Base-by-base conservation (phyloP, 2,113 vertebrate species). In the Elachura formosa region DNA sequence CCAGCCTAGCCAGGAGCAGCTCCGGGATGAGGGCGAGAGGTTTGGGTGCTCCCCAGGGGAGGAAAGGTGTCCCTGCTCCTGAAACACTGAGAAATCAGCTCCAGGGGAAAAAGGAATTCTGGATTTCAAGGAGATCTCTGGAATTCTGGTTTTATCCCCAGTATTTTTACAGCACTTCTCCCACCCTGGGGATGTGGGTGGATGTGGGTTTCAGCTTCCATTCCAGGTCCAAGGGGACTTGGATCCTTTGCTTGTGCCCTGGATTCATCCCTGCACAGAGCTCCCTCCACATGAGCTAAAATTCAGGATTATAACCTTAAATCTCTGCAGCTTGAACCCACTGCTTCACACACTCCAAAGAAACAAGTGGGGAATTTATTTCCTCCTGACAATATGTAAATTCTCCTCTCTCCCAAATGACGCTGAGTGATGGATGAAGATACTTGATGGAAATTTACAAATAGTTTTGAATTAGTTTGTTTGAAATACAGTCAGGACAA, bases 21-120 rank as follows among this genome's bases (percentile, higher is more conserved):
- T 16, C 0, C 0, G 21, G 73, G 88, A 11, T 45, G 61, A 36
- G 46, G 49, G n/a, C 0, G 45, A 25, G 41, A 49, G 51, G 13
- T 69, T 33, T 38, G 73, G 61, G 10, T 49, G 3, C 61, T 75
- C 64, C 66, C 11, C 0, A 15, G 49, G 76, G 45, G 22, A 43
- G 78, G 66, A 62, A n/a, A 64, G 59, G 14, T 54, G 17, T 43
- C 43, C 5, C n/a, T 61, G 5, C 62, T 67, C 38, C 74, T 72
- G 69, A 4, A 72, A 68, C 43, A 21, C 5, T 1, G 49, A 41
- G 40, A 21, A 14, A 51, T 23, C 52, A 12, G 45, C 38, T 43
- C 69, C 10, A 2, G 25, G n/a, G n/a, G n/a, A n/a, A n/a, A n/a
- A n/a, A n/a, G n/a, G n/a, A n/a, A n/a, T n/a, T n/a, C n/a, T n/a